Conservation (phyloP, 30 jellyfish, hydroid and myxozoan species). For the Pelagia noctiluca region DNA sequence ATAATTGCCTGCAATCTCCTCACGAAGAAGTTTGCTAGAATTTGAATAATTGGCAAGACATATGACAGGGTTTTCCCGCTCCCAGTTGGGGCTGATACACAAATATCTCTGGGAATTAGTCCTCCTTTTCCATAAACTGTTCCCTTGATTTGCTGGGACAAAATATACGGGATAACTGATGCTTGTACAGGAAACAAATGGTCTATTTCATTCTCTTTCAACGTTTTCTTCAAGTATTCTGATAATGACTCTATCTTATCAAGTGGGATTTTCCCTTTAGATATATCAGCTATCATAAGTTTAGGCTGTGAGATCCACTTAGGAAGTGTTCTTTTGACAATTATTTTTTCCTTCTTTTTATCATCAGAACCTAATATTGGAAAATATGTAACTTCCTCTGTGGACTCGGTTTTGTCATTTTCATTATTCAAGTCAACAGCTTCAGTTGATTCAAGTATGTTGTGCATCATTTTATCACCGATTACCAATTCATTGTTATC, state of each 20-base stretch:
- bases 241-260: conserved; percentile 39
- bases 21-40: conserved; percentile 33
- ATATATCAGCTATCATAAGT: conserved; percentile 46
- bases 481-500: neutral
- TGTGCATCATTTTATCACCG: neutral
- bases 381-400: conserved; percentile 27
- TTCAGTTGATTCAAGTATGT: neutral
- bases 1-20: conserved; percentile 78
- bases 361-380: conserved; percentile 56
- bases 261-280: conserved; percentile 1
- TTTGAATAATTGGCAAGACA: conserved; percentile 80
- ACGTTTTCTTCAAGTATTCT: conserved; percentile 38
- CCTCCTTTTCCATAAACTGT: conserved; percentile 53
- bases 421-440: neutral
- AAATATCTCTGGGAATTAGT: conserved; percentile 79
- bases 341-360: conserved; percentile 25
- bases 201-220: conserved; percentile 31
- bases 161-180: conserved; percentile 62
- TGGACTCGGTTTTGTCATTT: neutral
- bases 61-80: conserved; percentile 94
- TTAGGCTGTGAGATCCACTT: conserved; percentile 88
- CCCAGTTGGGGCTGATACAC: conserved; percentile 98
- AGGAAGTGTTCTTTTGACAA: conserved; percentile 75
- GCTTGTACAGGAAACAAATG: conserved; percentile 90
- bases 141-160: conserved; percentile 36